These are phyloP conservation scores for Damaliscus lunatus DNA, from an alignment of 2,113 vertebrate species.

Conservation along the genomic window DNA sequence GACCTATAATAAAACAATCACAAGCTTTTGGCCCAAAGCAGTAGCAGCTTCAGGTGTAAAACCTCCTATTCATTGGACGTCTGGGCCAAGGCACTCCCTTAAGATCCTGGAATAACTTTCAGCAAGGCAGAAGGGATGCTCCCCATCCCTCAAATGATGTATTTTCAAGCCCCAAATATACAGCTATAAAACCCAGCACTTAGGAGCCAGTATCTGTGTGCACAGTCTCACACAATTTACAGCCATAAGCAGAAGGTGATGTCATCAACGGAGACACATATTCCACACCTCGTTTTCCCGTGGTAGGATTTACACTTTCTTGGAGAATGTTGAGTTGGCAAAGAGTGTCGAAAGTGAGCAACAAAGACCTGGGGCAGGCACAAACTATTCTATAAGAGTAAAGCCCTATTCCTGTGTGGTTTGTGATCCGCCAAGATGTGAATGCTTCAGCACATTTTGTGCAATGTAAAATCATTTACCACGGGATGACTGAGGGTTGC, in stretches of 20 bases:
- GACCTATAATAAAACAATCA: background rate
- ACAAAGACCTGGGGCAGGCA: constrained; percentile 68
- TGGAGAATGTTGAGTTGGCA: constrained; percentile 78
- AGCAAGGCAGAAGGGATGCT: constrained; percentile 54
- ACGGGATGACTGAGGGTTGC: constrained; percentile 25
- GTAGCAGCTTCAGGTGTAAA: constrained; percentile 52
- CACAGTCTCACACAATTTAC: constrained; percentile 75
- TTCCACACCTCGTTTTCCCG: constrained; percentile 77
- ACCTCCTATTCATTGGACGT: constrained; percentile 32
- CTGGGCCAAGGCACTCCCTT: background rate
- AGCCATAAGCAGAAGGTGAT: constrained; percentile 75
- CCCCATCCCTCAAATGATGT: constrained; percentile 57
- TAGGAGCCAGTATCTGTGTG: constrained; percentile 66
- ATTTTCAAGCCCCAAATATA: constrained; percentile 69
- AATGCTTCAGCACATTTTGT: constrained; percentile 72
- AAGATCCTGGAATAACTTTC: background rate
- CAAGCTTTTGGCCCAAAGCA: constrained; percentile 32
- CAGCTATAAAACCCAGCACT: constrained; percentile 76
- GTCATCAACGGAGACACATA: constrained; percentile 73
- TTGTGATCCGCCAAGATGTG: constrained; percentile 66
- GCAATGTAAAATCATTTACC: constrained; percentile 56
- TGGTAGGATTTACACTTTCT: constrained; percentile 78
- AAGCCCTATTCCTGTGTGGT: constrained; percentile 63
- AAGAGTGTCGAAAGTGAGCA: constrained; percentile 68
- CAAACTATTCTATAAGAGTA: constrained; percentile 71